Percentiles rank a stretch among this genome's conserved stretches.
These are phyloP conservation scores for Craterocephalus amniculus DNA, from an alignment of 2,797 vertebrate species.

Conservation along the genomic window DNA sequence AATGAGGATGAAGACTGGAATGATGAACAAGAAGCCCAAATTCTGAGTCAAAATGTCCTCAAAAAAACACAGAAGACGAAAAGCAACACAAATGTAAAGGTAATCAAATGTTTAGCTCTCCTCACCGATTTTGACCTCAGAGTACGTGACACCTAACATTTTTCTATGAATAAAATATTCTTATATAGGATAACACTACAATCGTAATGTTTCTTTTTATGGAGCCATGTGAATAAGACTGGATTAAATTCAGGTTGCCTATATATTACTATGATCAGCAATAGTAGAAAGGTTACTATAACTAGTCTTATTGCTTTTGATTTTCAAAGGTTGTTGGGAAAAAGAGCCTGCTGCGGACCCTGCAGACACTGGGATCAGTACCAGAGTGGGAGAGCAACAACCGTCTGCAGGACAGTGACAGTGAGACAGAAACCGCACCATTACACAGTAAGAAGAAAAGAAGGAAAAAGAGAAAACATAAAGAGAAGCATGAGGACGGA, in stretches of 20 bases:
- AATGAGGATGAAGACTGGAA: constrained; percentile 82
- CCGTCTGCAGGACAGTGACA: constrained; percentile 68
- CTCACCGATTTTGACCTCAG: background rate
- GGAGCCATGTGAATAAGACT: background rate
- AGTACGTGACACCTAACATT: background rate
- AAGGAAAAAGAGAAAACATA: constrained; percentile 67
- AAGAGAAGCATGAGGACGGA: constrained; percentile 30
- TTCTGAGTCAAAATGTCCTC: constrained; percentile 26
- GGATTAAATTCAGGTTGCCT: background rate
- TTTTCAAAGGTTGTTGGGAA: constrained; percentile 73
- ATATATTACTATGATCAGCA: background rate
- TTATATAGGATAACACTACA: no score
- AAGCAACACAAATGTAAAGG: constrained; percentile 46
- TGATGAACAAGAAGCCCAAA: constrained; percentile 63
- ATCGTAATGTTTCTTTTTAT: background rate
- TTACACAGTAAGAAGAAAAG: constrained; percentile 75
- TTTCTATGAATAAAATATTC: background rate
- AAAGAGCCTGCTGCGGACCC: constrained; percentile 81
- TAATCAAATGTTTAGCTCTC: constrained; percentile 8
- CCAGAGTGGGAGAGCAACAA: constrained; percentile 71
- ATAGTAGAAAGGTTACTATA: background rate
- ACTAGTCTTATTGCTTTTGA: no score
- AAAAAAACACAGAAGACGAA: constrained; percentile 1
- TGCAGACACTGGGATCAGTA: constrained; percentile 78
- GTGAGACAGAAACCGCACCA: constrained; percentile 54